Base-by-base conservation (phyloP, 2,113 vertebrate species). In the Ancistrus triradiatus region DNA sequence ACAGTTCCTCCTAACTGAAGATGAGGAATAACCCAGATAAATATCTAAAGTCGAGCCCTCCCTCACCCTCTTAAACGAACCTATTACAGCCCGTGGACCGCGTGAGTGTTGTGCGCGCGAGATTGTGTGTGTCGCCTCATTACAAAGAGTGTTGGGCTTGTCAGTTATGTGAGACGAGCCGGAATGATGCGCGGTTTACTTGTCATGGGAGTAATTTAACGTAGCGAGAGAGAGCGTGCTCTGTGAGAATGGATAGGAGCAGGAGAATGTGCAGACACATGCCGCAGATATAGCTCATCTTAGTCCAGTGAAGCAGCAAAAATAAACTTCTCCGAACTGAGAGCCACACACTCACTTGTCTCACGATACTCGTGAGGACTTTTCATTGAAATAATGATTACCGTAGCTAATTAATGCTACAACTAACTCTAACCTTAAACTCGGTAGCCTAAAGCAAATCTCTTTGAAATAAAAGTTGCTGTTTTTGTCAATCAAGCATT, bases 191-290 rank as follows among this genome's bases (percentile, higher is more conserved):
- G 85, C 85, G 89, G 86, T 93, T 92, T 92, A 92, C 92, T 91
- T 93, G 90, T 93, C 90, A 90, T 87, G 86, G 86, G 84, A 85
- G 91, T 92, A 92, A 93, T 94, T 92, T 66, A 92, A 91, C 91
- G 90, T 57, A 66, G 57, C 89, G 89, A 88, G 90, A 90, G 89
- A 9, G 38, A n/a, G 90, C 89, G 88, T 84, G 87, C 89, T 90
- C 89, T 89, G 87, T 82, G 84, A 85, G 89, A 90, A 91, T 88
- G 89, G 91, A 90, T 88, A 88, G 86, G 86, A 85, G 22, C 35
- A 61, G 18, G 22, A 22, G 1, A 35, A 13, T 28, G 24, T 18
- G 17, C 4, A 38, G 13, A 27, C 38, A 27, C 17, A 21, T 43
- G 13, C 9, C 9, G 22, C 13, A 10, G 63, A 57, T 47, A 55